A percentile compares a stretch with the other conserved stretches of the same genome.
These are phyloP conservation scores for Electrona antarctica DNA, from an alignment of 2,113 vertebrate species.

Conservation along the genomic window DNA sequence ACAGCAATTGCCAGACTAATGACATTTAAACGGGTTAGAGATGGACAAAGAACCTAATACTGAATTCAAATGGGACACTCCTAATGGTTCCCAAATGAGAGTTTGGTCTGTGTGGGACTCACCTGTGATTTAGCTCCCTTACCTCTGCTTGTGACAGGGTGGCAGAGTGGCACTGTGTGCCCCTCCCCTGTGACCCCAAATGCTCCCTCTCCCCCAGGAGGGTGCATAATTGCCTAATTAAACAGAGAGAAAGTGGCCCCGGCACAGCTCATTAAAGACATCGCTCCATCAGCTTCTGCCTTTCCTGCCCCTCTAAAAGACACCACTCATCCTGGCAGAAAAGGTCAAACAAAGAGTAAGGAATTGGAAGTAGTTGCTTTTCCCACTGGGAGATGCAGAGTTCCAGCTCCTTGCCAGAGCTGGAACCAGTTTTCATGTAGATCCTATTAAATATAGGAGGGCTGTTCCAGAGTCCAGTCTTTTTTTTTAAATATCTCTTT, in stretches of 20 bases:
- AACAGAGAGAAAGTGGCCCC: slow-evolving; percentile 61
- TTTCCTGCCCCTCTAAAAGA: slow-evolving; percentile 34
- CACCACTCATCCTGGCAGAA: slow-evolving; percentile 57
- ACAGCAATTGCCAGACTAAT: slow-evolving; percentile 47
- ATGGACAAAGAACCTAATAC: slow-evolving; percentile 48
- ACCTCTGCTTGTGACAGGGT: slow-evolving; percentile 47
- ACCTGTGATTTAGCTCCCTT: slow-evolving; percentile 65
- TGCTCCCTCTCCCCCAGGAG: slow-evolving; percentile 55
- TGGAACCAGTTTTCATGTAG: slow-evolving; percentile 5
- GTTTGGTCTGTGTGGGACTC: slow-evolving; percentile 50
- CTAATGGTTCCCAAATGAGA: slow-evolving; percentile 65
- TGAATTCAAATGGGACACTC: slow-evolving; percentile 53
- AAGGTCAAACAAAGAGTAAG: slow-evolving; percentile 65
- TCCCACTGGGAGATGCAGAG: neutral
- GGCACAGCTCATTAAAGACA: slow-evolving; percentile 72
- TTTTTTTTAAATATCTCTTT: neutral
- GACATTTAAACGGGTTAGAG: slow-evolving; percentile 47
- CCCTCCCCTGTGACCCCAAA: slow-evolving; percentile 63
- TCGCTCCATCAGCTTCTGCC: slow-evolving; percentile 61
- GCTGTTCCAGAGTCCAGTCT: neutral
- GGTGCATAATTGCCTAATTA: slow-evolving; percentile 77
- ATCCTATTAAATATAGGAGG: neutral
- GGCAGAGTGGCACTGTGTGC: slow-evolving; percentile 50
- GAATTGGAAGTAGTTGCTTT: slow-evolving; percentile 17
- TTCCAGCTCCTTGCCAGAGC: neutral